Base-by-base conservation (phyloP, 64 coral and sea anemone genomes). In the Porites lutea region DNA sequence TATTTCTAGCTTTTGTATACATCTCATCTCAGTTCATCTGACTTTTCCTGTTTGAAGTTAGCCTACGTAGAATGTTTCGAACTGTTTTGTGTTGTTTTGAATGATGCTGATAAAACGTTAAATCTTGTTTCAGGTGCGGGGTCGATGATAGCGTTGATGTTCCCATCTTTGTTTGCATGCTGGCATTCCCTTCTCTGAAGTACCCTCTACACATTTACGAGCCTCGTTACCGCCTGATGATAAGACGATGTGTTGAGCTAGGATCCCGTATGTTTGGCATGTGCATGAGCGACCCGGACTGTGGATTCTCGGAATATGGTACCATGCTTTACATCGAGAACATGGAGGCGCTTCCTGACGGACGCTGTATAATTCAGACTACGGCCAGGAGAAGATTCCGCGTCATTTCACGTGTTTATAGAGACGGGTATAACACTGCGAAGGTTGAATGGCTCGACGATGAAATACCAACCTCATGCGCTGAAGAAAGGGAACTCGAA, bases 121-220 rank as follows among this genome's bases (percentile, higher is more conserved):
- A 58, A 77, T 48, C 49, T 66, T 27, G 48, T 92, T 95, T 55
- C 70, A 93, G 90, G 44, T 86, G 68, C 86, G 87, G 74, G 77
- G 87, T 86, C 3, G 62, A 87, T 57, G 82, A 78, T 4, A 67
- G 82, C 15, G 80, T 87, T 18, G 93, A 95, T 67, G 82, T 98
- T 1, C 97, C 97, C 2, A 91, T 99, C 54, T 99, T 99, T 89
- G 89, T 99, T 3, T 99, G 97, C 64, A 79, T 92, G 15, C 59
- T 99, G 63, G 97, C 97, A 8, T 82, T 99, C 27, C 97, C 97
- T 72, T 89, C 71, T 45, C n/a, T 99, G 4, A 89, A 83, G 27
- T 96, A 89, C 50, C 97, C 97, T 4, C 72, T 99, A 9, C 94
- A 99, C 63, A 93, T 99, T 61, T 99, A 94, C 86, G 97, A 99